Evolutionary conservation across 2,113 vertebrate species (phyloP), one percentile per base, ranked within the genome.

Genomic region (Varanus salvator): DNA sequence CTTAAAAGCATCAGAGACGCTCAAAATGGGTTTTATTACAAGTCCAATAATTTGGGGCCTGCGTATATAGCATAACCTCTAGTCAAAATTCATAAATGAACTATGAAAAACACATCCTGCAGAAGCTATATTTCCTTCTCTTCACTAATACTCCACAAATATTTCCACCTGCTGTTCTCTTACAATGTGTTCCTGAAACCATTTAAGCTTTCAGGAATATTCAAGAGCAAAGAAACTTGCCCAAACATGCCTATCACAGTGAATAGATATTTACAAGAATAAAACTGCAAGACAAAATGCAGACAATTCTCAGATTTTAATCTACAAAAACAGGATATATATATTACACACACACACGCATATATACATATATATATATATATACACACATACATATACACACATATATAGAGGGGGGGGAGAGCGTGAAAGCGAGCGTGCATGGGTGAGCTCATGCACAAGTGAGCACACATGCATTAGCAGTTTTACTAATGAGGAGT

Each of bases 161-260:
- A 92, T 90, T 92, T 92, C 94, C 93, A 95, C 4, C 87, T 92
- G 89, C 90, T 64, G 84, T 87, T 94, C 90, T 92, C 91, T 92
- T 93, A 57, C 27, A 82, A 25, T 66, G 27, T 72, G 74, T 44
- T 23, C 9, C 29, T 34, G 50, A 50, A 17, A 34, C 38, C 21
- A 78, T 68, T 87, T 87, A 87, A 34, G 50, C 29, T 88, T 50
- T 89, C 87, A 38, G 80, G n/a, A 87, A 93, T 44, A 21, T 81
- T 90, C 82, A 89, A 12, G 0, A 64, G 38, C 17, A 75, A 90
- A 82, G 3, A 75, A 66, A 87, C 57, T 84, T 93, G 81, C 77
- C 89, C 31, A 52, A 23, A 50, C 85, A 90, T 89, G 27, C 76
- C 90, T 71, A 89, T 34, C 21, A 86, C 84, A 27, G 52, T 6